Evolutionary conservation across 2,113 vertebrate species (phyloP), one percentile per base, ranked within the genome.

Genomic region (Ia io): DNA sequence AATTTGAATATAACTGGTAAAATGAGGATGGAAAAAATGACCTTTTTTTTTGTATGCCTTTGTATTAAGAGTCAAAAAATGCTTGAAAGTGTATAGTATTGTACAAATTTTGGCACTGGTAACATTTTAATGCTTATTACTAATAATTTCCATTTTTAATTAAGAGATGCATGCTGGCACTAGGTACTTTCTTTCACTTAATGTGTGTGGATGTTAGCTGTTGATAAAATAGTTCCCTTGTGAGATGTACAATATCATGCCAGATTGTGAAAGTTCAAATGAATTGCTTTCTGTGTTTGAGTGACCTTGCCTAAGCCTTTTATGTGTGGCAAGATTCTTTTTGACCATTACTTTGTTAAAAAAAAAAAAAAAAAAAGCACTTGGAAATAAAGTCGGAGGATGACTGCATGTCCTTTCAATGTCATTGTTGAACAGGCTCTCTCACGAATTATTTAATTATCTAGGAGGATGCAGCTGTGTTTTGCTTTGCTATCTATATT

Each of bases 401-500:
- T 80, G 53, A 51, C 23, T 84, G 2, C n/a, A 40, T n/a, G 70
- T 84, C 94, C 88, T 93, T 80, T 95, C 84, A 97, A 90, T 87
- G 88, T 95, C 92, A 78, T 37, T 92, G n/a, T 84, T 95, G 93
- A 92, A 77, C 30, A 84, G 63, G 56, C 4, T 94, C 44, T 40
- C 69, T 73, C 51, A 85, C 71, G 56, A 94, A 76, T 88, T 93
- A 82, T 95, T 86, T 92, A 92, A 93, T 95, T 93, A 92, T 90
- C 35, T 84, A 76, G 79, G 40, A 89, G 20, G 37, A 77, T 51
- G 44, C 71, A 92, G 13, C 71, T 92, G 51, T 32, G 12, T 84
- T 96, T 95, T 95, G 40, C 35, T 47, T 80, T 77, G 44, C 49
- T 95, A 73, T 95, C 93, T 95, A 77, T 93, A 90, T 95, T 95